A percentile compares a stretch with the other conserved stretches of the same genome.
These are phyloP conservation scores for Argyresthia goedartella DNA, from an alignment of 2,888 invertebrate species.

Conservation along the genomic window DNA sequence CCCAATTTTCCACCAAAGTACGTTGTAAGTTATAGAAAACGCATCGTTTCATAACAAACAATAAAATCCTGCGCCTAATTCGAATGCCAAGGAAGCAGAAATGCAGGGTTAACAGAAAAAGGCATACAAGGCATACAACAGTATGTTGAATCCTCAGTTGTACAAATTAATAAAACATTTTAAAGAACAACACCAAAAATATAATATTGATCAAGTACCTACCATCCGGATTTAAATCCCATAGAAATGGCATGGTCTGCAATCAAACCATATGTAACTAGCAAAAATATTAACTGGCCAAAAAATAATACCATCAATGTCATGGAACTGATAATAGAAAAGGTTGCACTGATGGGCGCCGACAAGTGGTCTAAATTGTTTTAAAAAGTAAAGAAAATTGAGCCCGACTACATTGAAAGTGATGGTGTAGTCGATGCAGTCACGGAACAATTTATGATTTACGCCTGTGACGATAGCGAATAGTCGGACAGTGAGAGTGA, in stretches of 20 bases:
- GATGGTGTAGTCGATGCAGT: not conserved
- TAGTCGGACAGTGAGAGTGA: not conserved
- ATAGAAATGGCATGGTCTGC: slow-evolving; percentile 5
- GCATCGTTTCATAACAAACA: too few species aligned
- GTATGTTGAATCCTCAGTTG: not conserved
- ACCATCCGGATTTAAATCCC: slow-evolving; percentile 4
- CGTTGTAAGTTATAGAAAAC: too few species aligned
- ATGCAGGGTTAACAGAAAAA: too few species aligned
- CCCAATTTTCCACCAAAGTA: too few species aligned
- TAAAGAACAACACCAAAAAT: not conserved
- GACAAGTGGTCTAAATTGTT: not conserved
- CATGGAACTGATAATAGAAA: slow-evolving; percentile 4
- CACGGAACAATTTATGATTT: not conserved
- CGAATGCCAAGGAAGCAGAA: too few species aligned
- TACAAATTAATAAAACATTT: not conserved
- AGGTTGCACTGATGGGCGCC: not conserved
- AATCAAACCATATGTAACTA: slow-evolving; percentile 1
- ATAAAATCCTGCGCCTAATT: too few species aligned
- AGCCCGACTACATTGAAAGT: not conserved
- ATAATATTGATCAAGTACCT: not conserved
- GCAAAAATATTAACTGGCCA: slow-evolving; percentile 1
- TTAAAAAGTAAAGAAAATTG: not conserved
- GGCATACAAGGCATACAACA: not conserved
- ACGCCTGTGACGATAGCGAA: not conserved
- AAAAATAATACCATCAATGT: not conserved